Conservation (phyloP, 2,113 vertebrate species). For the Dendropsophus ebraccatus region DNA sequence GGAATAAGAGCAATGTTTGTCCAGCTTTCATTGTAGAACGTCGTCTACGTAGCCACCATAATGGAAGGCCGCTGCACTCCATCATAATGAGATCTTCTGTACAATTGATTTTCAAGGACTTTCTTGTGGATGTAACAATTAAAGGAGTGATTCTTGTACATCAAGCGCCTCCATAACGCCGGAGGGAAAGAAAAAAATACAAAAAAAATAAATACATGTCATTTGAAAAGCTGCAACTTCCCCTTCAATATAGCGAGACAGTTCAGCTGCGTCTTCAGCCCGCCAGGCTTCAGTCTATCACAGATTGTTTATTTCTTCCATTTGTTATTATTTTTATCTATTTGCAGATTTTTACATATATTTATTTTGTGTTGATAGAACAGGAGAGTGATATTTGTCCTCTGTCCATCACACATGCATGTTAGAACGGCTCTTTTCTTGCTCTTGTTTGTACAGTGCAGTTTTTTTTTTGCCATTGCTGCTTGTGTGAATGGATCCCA, state of each 20-base stretch:
- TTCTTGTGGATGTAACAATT: conserved; percentile 30
- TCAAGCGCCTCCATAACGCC: conserved; percentile 17
- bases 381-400: neutral
- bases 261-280: neutral
- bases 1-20: conserved; percentile 31
- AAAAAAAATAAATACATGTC: neutral
- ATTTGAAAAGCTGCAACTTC: conserved; percentile 8
- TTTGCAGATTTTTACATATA: neutral
- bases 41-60: neutral
- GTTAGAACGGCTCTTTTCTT: no score
- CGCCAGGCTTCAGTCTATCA: neutral
- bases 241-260: neutral
- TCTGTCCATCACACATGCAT: no score
- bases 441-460: no score
- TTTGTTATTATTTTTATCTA: neutral
- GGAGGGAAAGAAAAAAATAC: neutral
- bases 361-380: neutral
- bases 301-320: neutral
- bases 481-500: no score
- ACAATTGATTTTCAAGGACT: conserved; percentile 55
- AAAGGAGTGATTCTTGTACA: conserved; percentile 36
- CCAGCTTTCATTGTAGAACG: conserved; percentile 38
- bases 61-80: conserved; percentile 26
- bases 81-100: conserved; percentile 42
- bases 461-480: no score